Evolutionary conservation across 2,797 vertebrate genomes (phyloP), one percentile per base, ranked within the genome.

Genomic region (Nannoperca australis): DNA sequence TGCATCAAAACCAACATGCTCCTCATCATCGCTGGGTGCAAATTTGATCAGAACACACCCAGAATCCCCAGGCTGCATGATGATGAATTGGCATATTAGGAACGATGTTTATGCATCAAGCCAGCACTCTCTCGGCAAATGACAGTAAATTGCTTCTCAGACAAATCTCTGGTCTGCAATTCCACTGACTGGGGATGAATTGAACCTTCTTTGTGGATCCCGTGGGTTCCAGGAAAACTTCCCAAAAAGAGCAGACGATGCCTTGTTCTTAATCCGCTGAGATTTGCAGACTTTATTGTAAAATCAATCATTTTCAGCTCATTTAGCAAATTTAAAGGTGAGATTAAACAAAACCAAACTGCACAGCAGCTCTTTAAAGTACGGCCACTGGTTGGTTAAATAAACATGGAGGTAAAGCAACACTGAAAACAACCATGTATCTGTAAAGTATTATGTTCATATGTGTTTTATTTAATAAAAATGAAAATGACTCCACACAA

Each of bases 11-110:
- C 79, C 87, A 91, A 88, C 89, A 86, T 88, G 91, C 86, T 85
- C 78, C 93, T 94, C 92, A 95, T 95, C 93, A 95, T 93, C 86
- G 78, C 85, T 11, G 84, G 88, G 84, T 86, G 83, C 85, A 93
- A 93, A 95, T 93, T 89, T 90, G 89, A 93, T 93, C 93, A 93
- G 88, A 92, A 92, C 86, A 86, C 89, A 85, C 83, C 90, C 89
- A 87, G 85, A 84, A 88, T 90, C 90, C 94, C 90, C 65, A 36
- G 72, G 88, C 90, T 80, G 85, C 84, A 90, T 70, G 89, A 91
- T 93, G 92, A 95, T 93, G 92, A 94, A 94, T 94, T 86, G 91
- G 83, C 84, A 75, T 90, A 94, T 95, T 94, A 93, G 87, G 89
- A 59, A 36, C 81, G 30, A 93, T 93, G 90, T 93, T 94, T 94